Conservation (phyloP, 2,113 vertebrate genomes). For the Poicephalus meyeri region DNA sequence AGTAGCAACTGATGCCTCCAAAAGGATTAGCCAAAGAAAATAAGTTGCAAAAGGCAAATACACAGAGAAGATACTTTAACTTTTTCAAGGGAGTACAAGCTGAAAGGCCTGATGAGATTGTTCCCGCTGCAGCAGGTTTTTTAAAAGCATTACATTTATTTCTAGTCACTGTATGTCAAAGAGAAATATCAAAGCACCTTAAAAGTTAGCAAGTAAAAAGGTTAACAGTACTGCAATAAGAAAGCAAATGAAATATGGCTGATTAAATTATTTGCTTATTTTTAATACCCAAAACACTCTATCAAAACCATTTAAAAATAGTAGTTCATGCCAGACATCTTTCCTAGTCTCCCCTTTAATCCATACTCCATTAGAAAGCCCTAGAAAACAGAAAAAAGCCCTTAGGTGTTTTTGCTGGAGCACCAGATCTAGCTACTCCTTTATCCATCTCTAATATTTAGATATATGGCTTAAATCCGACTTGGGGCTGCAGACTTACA, state of each 20-base stretch:
- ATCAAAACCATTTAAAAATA: not conserved
- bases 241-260: constrained; percentile 10
- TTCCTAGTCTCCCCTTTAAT: not conserved
- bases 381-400: not conserved
- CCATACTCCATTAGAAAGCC: not conserved
- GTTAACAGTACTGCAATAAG: not conserved
- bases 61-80: not conserved
- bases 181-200: constrained; percentile 29
- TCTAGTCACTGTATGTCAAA: constrained; percentile 7
- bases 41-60: constrained; percentile 30
- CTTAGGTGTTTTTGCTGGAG: not conserved
- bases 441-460: not conserved
- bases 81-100: constrained; percentile 28
- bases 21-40: constrained; percentile 43
- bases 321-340: not conserved
- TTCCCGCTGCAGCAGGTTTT: not conserved
- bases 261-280: not conserved
- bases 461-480: not conserved
- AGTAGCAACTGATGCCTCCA: constrained; percentile 28
- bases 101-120: not conserved
- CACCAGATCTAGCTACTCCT: not conserved
- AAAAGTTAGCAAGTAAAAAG: constrained; percentile 42
- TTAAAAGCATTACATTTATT: not conserved
- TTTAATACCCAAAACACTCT: not conserved
- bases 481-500: not conserved